Conservation (phyloP, 2,113 vertebrate species). For the Saimiri boliviensis region DNA sequence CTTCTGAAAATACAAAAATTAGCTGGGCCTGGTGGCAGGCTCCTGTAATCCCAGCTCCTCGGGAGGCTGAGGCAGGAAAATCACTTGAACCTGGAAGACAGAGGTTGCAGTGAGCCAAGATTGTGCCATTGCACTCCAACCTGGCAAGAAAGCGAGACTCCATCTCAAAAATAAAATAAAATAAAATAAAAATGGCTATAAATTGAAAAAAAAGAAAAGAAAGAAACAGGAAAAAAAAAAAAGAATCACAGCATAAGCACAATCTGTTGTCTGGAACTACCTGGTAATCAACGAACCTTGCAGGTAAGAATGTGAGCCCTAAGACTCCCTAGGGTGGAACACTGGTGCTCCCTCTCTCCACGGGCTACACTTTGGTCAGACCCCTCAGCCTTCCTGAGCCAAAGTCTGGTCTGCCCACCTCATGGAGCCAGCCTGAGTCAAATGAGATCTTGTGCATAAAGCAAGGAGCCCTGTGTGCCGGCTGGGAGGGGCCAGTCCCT, state of each 20-base stretch:
- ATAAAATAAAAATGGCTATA: neutral
- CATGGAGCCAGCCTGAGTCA: rapidly evolving
- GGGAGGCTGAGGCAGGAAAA: no score
- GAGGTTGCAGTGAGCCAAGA: no score
- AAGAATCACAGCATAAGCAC: rapidly evolving
- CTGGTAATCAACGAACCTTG: rapidly evolving
- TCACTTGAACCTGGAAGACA: no score
- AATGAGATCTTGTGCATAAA: rapidly evolving
- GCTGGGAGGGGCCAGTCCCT: rapidly evolving
- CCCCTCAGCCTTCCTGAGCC: neutral
- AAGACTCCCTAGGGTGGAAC: neutral
- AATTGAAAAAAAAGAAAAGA: neutral
- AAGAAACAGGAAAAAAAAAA: neutral
- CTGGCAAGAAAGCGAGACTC: no score
- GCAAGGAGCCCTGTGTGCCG: neutral
- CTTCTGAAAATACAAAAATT: no score
- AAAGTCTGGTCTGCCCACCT: rapidly evolving
- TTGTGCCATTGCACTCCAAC: no score
- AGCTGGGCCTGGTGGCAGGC: no score
- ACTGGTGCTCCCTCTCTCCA: rapidly evolving
- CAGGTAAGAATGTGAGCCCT: neutral
- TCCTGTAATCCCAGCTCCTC: no score
- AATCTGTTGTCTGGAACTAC: neutral
- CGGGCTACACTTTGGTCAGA: rapidly evolving
- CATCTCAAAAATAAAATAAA: no score